Conservation (phyloP, 2,113 vertebrate genomes). For the Hemiprocne comata region DNA sequence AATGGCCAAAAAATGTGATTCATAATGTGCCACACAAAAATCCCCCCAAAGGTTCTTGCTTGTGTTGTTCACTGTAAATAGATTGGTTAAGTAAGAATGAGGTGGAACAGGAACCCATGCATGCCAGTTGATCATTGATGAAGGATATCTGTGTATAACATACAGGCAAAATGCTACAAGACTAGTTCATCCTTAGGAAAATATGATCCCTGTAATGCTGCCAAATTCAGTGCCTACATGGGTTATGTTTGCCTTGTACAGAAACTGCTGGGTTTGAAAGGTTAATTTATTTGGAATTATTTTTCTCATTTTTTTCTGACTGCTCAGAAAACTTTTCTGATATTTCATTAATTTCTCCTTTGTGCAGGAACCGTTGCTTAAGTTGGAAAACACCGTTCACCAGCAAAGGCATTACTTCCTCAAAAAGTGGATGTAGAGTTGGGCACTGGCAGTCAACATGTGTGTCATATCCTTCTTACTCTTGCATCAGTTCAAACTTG, state of each 20-base stretch:
- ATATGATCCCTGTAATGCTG: background rate
- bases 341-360: constrained; percentile 23
- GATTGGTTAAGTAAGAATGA: constrained; percentile 13
- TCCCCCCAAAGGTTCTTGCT: background rate
- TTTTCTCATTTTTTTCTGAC: background rate
- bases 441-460: background rate
- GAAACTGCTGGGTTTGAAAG: background rate
- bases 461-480: background rate
- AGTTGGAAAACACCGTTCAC: background rate
- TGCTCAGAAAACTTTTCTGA: background rate
- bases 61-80: constrained; percentile 7
- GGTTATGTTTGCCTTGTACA: background rate
- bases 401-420: background rate
- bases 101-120: background rate
- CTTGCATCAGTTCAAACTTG: background rate
- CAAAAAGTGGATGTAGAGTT: background rate
- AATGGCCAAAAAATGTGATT: constrained; percentile 22
- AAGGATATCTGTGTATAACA: background rate
- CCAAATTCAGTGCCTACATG: background rate
- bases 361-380: background rate
- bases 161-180: background rate
- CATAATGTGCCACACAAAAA: constrained; percentile 2
- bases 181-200: constrained; percentile 6
- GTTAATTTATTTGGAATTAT: background rate
- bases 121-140: background rate